Evolutionary conservation across 1,140 invertebrate genomes (phyloP), one percentile per base, ranked within the genome.

Genomic region (Pararge aegeria): DNA sequence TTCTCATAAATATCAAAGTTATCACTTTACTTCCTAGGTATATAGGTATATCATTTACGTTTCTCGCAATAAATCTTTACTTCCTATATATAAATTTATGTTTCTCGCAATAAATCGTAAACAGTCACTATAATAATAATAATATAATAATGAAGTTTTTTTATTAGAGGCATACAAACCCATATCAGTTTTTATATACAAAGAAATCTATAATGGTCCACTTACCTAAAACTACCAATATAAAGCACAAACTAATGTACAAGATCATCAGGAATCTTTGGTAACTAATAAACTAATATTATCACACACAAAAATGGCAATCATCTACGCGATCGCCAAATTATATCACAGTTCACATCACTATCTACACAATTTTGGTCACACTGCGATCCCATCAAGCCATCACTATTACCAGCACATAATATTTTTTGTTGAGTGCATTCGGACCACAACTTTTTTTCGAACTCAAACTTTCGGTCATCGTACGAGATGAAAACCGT

Each of bases 221-320:
- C 86, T 89, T 52, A 89, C 86, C 86, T 89, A 89, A 86, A 80
- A 89, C 86, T 87, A 89, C 84, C 75, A 89, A 82, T 87, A 89
- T 89, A 73, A 89, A 89, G 83, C 86, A 89, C 81, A 89, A 79
- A 79, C 83, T 87, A 83, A 89, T 89, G 81, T 89, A 89, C 73
- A 89, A 89, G 86, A 89, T 89, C 86, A 89, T 89, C 69, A 89
- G 86, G 86, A 89, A 80, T 89, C 83, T 87, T 89, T 89, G 83
- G 86, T 80, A 87, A 87, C 83, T 89, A 87, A 83, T 86, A 83
- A 86, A 83, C 83, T 87, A 89, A 81, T 75, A 67, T 76, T 87
- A 89, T 89, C 85, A 88, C 86, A 83, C 73, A 70, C 61, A 68
- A 62, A 66, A 68, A 74, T 71, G 80, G 69, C 84, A 81, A 89